Base-by-base conservation (phyloP, 2,797 vertebrate species). In the Poecilia gillii region DNA sequence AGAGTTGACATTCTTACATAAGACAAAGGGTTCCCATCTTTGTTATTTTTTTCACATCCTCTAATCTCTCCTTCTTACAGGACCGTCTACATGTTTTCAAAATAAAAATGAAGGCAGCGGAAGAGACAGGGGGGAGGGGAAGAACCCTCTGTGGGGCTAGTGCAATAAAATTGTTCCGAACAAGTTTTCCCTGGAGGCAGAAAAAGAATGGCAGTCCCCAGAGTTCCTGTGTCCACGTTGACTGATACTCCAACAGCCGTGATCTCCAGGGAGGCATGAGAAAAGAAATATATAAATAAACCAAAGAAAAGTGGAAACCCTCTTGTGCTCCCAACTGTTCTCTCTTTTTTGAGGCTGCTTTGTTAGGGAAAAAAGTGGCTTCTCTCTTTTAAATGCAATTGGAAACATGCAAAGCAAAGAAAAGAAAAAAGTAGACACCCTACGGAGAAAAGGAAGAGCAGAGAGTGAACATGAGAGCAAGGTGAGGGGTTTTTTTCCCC, bases 181-280 rank as follows among this genome's bases (percentile, higher is more conserved):
- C 72, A 92, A 90, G 84, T 90, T 92, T 90, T 90, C 81, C 83
- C 87, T 83, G 70, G 78, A 91, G 92, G 87, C 81, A 51, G 36
- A 66, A 76, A 79, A 62, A 87, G 80, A 85, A 66, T 78, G 78
- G 76, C 72, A 76, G 77, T 94, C 92, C 89, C 94, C 75, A 87
- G 93, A 91, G 94, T 80, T 85, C 76, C 85, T 90, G 81, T 91
- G 93, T 95, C 93, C 94, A 93, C 83, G 90, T 79, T 85, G 86
- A 92, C 82, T 88, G 92, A 93, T 89, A 88, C 79, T 83, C 87
- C 47, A 78, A 81, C 82, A 86, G 84, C 77, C 11, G 23, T 2
- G 49, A 70, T 91, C 93, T 84, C 90, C 33, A 76, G 91, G 76
- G 91, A 92, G 41, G 43, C 76, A 59, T 45, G 9, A 76, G 80